Evolutionary conservation across 2,888 invertebrate species (phyloP).

Genomic region (Caenorhabditis drosophilae): DNA sequence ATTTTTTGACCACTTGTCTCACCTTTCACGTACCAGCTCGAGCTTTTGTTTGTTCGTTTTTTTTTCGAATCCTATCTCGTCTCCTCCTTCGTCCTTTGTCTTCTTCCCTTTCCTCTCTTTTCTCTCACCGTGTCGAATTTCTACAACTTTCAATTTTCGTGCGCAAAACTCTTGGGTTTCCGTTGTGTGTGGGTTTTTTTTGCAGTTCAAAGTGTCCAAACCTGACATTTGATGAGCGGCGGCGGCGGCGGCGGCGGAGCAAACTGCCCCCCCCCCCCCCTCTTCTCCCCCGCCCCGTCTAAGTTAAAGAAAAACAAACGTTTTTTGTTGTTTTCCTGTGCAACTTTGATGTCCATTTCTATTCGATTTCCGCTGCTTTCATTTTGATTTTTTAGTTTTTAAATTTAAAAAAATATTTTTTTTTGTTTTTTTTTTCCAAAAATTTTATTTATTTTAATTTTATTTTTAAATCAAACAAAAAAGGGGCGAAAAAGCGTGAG

Average conservation of each 20-base stretch:
- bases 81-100: slow-evolving; percentile 16
- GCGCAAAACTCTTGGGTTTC: background rate
- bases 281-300: no score
- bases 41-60: slow-evolving; percentile 20
- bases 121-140: background rate
- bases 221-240: no score
- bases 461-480: background rate
- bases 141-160: background rate
- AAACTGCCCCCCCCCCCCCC: no score
- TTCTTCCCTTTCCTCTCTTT: slow-evolving; percentile 4
- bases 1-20: slow-evolving; percentile 39
- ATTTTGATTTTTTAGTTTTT: background rate
- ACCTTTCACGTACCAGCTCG: slow-evolving; percentile 39
- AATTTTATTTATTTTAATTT: background rate
- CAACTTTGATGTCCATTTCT: background rate
- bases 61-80: no score
- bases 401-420: background rate
- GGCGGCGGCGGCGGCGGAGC: no score
- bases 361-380: no score
- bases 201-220: no score
- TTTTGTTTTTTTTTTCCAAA: background rate
- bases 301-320: no score
- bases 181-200: no score
- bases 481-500: slow-evolving; percentile 24
- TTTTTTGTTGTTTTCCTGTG: background rate